Conservation (phyloP, 1,140 invertebrate species). For the Euschistus heros region DNA sequence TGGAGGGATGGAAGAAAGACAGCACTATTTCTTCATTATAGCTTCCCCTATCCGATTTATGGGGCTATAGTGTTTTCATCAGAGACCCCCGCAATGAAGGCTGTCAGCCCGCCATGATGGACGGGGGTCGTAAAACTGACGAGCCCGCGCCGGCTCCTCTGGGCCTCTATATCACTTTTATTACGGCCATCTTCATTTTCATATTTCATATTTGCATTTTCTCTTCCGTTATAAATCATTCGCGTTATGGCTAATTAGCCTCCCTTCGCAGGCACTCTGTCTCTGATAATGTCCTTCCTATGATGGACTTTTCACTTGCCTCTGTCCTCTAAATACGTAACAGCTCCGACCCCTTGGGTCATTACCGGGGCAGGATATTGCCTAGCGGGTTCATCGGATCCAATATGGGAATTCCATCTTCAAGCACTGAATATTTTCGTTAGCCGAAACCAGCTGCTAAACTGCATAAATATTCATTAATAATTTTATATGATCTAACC, state of each 20-base stretch:
- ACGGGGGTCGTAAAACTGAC: constrained; percentile 50
- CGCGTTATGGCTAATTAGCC: constrained; percentile 58
- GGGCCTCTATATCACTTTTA: constrained; percentile 67
- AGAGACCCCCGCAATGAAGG: constrained; percentile 42
- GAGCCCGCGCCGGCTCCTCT: constrained; percentile 42
- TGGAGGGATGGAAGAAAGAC: constrained; percentile 8
- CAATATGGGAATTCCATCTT: too few species aligned
- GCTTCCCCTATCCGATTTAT: constrained; percentile 26
- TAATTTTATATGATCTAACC: too few species aligned
- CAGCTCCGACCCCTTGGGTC: neutral
- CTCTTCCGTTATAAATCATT: constrained; percentile 49
- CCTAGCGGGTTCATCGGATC: neutral
- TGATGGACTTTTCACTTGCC: neutral
- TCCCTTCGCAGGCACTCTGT: constrained; percentile 31
- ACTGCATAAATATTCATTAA: too few species aligned
- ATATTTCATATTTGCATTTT: constrained; percentile 67
- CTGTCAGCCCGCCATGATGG: constrained; percentile 53
- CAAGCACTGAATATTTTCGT: too few species aligned
- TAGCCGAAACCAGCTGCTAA: too few species aligned
- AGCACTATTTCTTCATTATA: constrained; percentile 23
- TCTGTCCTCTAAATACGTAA: neutral
- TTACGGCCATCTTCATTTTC: constrained; percentile 68
- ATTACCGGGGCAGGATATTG: neutral
- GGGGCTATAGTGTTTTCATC: constrained; percentile 28
- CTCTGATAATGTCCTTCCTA: constrained; percentile 7